Evolutionary conservation across 1,140 invertebrate genomes (phyloP), one percentile per base, ranked within the genome.

Genomic region (Diuraphis noxia): DNA sequence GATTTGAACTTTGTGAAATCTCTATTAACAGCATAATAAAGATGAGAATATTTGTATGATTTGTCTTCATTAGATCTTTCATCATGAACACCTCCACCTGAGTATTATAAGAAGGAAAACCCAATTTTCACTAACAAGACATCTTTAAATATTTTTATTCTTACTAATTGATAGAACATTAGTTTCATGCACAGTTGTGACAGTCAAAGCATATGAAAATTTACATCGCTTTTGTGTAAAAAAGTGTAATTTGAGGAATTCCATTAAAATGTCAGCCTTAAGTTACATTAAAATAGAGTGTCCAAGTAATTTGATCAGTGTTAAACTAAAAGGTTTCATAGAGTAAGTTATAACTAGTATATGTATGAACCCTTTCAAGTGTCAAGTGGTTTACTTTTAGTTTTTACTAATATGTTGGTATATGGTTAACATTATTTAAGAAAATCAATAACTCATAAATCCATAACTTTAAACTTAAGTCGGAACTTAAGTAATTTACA

Each of bases 1-100:
- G 72, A 36, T 49, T 91, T 91, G 19, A 36, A 90, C 36, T 10
- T 30, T 19, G 25, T 30, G 17, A 38, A 89, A 91, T 40, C 77
- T 52, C 34, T 91, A 91, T 91, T 36, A 91, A 91, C 77, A 82
- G 77, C 43, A 91, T 91, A 91, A 91, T 91, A 91, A 19, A 91
- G 46, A 91, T 91, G 89, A 5, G 89, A 91, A 91, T 91, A 49
- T 52, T 91, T 77, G 34, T 8, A 82, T 82, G 43, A 49, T 38
- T 49, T 21, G n/a, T 38, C 36, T 82, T 43, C 43, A n/a, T 40
- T 81, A 49, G 72, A 81, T 25, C 8, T 52, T 91, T 91, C 77
- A 82, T 52, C 56, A 40, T 81, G n/a, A 90, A 43, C 25, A n/a
- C 19, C 77, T 49, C 21, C 89, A 91, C 89, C 89, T 91, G 77